Conservation (phyloP, 2,797 vertebrate species). For the Odontamblyopus rebecca region DNA sequence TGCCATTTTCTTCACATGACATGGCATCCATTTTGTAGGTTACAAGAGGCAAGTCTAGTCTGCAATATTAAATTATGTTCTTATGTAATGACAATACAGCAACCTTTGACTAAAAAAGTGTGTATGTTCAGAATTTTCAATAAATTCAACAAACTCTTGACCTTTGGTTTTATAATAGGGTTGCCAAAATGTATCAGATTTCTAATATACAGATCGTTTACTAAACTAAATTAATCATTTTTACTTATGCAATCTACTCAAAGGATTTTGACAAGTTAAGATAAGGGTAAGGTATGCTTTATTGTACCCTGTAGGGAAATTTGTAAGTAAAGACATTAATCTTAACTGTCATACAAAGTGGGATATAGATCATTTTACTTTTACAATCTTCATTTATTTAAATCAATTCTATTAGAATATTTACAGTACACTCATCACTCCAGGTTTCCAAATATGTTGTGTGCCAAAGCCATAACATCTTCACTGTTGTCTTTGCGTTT, state of each 20-base stretch:
- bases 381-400: not conserved
- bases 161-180: too few relatives aligned
- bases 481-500: constrained; percentile 1
- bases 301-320: too few relatives aligned
- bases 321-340: not conserved
- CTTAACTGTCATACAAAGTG: not conserved
- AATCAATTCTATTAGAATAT: not conserved
- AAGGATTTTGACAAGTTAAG: too few relatives aligned
- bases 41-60: not conserved
- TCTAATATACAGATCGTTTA: too few relatives aligned
- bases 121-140: not conserved
- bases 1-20: constrained; percentile 67
- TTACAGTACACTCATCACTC: constrained; percentile 1
- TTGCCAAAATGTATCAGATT: too few relatives aligned
- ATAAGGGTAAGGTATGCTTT: too few relatives aligned
- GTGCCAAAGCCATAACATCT: constrained; percentile 23
- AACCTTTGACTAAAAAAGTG: not conserved
- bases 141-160: too few relatives aligned
- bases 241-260: not conserved
- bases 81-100: not conserved
- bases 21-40: constrained; percentile 60
- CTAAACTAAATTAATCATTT: not conserved
- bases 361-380: not conserved
- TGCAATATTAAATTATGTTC: not conserved
- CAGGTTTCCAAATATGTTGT: constrained; percentile 7